These are phyloP conservation scores for Oreotrochilus melanogaster DNA, from an alignment of 2,113 vertebrate species.

Conservation along the genomic window DNA sequence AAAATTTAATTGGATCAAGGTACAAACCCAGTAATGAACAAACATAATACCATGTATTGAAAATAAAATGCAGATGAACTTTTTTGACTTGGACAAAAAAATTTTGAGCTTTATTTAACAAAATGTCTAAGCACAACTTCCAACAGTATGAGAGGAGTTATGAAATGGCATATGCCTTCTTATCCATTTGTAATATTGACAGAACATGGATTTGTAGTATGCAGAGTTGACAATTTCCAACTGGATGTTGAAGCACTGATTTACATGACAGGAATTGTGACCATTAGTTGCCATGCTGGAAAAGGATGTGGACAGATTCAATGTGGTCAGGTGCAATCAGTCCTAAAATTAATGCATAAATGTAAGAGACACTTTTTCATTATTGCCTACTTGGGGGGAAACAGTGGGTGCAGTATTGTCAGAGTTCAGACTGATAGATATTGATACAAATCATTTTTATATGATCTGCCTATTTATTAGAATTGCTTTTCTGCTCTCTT, in stretches of 20 bases:
- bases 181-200: conserved; percentile 64
- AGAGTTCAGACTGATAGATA: conserved; percentile 74
- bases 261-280: conserved; percentile 57
- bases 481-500: conserved; percentile 69
- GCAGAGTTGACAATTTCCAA: conserved; percentile 71
- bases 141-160: neutral
- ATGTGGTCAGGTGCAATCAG: conserved; percentile 66
- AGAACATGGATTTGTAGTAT: conserved; percentile 59
- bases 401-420: conserved; percentile 64
- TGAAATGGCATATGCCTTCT: conserved; percentile 53
- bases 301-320: conserved; percentile 65
- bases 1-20: neutral
- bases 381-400: conserved; percentile 67
- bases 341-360: conserved; percentile 72
- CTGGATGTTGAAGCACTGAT: conserved; percentile 42
- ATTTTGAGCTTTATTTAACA: neutral
- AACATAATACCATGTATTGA: neutral
- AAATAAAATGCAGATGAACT: neutral
- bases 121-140: neutral
- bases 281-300: conserved; percentile 54
- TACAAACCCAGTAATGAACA: neutral
- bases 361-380: conserved; percentile 72
- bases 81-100: neutral
- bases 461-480: conserved; percentile 73
- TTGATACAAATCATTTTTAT: conserved; percentile 76